phyloP scores from a whole-genome alignment of 2,113 vertebrate genomes.

The Sinocyclocheilus anophthalmus region DNA sequence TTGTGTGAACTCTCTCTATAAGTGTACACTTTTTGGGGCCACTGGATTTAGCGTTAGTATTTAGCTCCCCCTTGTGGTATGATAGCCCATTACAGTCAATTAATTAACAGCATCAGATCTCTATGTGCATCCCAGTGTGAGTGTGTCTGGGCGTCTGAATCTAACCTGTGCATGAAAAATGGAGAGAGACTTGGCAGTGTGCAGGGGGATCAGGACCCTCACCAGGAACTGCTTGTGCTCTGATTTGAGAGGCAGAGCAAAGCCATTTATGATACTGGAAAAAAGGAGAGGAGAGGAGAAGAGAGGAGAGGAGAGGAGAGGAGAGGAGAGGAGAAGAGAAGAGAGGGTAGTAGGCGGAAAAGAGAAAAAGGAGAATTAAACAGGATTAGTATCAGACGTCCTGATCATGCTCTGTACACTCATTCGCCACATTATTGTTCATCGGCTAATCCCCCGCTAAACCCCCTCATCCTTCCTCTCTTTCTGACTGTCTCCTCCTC shows the following conservation, averaged over 20 bases:
- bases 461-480: conserved; percentile 8
- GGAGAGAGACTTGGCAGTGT: conserved; percentile 90
- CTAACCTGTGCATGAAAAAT: conserved; percentile 92
- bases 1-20: not conserved
- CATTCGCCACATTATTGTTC: conserved; percentile 42
- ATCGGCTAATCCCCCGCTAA: conserved; percentile 50
- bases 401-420: conserved; percentile 44
- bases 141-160: conserved; percentile 28
- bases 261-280: conserved; percentile 90
- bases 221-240: conserved; percentile 95
- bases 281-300: conserved; percentile 15
- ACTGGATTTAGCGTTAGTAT: not conserved
- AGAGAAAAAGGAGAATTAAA: conserved; percentile 43
- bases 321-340: conserved; percentile 1
- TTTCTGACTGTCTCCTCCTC: conserved; percentile 18
- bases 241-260: conserved; percentile 89
- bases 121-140: conserved; percentile 35
- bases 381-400: conserved; percentile 55
- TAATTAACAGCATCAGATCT: not conserved
- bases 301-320: conserved; percentile 5
- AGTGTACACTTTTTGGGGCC: not conserved
- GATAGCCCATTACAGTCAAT: not conserved
- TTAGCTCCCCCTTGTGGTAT: conserved; percentile 10
- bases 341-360: not conserved
- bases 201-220: conserved; percentile 88